phyloP scores from a whole-genome alignment of 2,888 invertebrate genomes.

The Pelosia muscerda region DNA sequence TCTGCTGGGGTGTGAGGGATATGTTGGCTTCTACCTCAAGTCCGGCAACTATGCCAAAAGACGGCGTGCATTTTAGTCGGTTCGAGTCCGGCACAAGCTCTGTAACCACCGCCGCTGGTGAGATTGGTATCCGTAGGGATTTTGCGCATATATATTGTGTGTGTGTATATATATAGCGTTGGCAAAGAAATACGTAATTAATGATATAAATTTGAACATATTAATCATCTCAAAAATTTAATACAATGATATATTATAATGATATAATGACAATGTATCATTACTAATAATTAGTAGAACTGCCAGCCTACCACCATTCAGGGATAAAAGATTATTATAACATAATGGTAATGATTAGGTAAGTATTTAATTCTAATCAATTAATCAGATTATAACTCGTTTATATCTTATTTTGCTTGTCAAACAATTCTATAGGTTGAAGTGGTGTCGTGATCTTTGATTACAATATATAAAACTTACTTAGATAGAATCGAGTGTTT shows the following conservation, averaged over 20 bases:
- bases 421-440: conserved; percentile 1
- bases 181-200: background rate
- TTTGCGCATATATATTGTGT: too few species aligned
- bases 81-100: too few species aligned
- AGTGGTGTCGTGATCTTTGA: conserved; percentile 7
- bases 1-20: too few species aligned
- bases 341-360: background rate
- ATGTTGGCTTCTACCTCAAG: too few species aligned
- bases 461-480: background rate
- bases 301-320: background rate
- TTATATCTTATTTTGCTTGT: conserved; percentile 6
- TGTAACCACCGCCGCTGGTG: too few species aligned
- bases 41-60: too few species aligned
- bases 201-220: too few species aligned
- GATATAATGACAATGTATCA: background rate
- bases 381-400: background rate
- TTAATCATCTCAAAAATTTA: background rate
- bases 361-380: background rate
- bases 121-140: too few species aligned
- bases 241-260: background rate
- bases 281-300: background rate
- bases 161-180: background rate
- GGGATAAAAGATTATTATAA: conserved; percentile 4
- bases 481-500: conserved; percentile 1
- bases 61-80: too few species aligned